Evolutionary conservation across 2,113 vertebrate genomes (phyloP), one percentile per base, ranked within the genome.

Genomic region (Chionis minor): DNA sequence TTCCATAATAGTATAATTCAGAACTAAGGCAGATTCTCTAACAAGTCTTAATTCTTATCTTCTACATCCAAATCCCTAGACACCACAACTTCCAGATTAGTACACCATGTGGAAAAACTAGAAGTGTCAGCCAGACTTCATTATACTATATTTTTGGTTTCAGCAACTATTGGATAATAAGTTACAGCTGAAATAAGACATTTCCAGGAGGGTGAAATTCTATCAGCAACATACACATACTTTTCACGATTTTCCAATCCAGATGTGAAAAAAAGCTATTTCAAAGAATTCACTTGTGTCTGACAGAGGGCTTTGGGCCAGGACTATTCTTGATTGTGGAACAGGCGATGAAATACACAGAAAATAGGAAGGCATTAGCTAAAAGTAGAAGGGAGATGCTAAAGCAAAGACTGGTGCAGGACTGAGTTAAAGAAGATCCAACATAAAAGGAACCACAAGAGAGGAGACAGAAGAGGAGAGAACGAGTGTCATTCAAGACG

Each of bases 101-200:
- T 28, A 66, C 12, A 51, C 54, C 86, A 95, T 71, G 33, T 94
- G 90, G 86, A 95, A 96, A 95, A 96, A 84, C 11, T 49, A 44
- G 69, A 91, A 94, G 80, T 86, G 51, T 82, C 73, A 96, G 90
- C 47, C 88, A 96, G 88, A 45, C 40, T 80, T 92, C 56, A 80
- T 81, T 86, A 77, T 78, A 54, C 28, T 83, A 2, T 40, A 83
- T 66, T 92, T 92, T 86, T 70, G 22, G 67, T 94, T 96, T 96
- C 88, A 88, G 78, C 61, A 95, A 74, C 61, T 93, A 91, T 74
- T 72, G 54, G 65, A 90, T 95, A 97, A 94, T 96, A 96, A 91
- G 59, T 88, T 92, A 84, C 93, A 97, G 96, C 86, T 97, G 96
- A 92, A 97, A 94, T 70, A 95, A 91, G 89, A 96, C 73, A 85